Percentiles rank a stretch among this genome's conserved stretches.
Conservation (phyloP, 1,140 invertebrate species). For the Homalodisca vitripennis region DNA sequence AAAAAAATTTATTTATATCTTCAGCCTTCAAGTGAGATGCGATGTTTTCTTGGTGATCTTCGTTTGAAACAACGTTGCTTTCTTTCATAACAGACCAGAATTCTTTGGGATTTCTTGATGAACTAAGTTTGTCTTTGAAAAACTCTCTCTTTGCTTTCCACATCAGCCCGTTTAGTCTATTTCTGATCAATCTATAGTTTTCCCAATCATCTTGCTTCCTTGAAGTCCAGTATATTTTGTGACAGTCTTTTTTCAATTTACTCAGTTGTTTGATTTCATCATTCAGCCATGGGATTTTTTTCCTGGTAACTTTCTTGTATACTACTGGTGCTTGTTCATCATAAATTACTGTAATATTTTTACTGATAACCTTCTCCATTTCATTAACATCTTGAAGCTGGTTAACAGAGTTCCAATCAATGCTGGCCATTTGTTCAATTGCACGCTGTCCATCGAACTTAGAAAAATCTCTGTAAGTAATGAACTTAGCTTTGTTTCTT, state of each 20-base stretch:
- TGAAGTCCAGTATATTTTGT: not conserved
- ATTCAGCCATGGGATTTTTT: too few relatives aligned
- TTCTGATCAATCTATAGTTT: not conserved
- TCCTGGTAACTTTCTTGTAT: too few relatives aligned
- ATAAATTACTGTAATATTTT: too few relatives aligned
- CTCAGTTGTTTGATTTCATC: not conserved
- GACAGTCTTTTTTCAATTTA: not conserved
- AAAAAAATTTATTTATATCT: not conserved
- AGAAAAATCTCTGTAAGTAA: too few relatives aligned
- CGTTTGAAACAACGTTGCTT: not conserved
- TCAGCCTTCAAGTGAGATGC: not conserved
- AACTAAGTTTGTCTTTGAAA: not conserved
- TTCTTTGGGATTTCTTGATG: not conserved
- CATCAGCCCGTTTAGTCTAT: not conserved
- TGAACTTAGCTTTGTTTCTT: too few relatives aligned
- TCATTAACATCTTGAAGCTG: too few relatives aligned
- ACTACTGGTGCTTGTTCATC: too few relatives aligned
- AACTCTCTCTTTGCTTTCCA: not conserved
- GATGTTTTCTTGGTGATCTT: not conserved
- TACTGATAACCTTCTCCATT: too few relatives aligned
- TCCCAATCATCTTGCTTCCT: not conserved
- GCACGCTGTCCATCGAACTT: too few relatives aligned
- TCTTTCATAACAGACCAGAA: not conserved
- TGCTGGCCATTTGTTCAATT: too few relatives aligned
- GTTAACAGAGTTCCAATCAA: too few relatives aligned